These are phyloP conservation scores for Nyctibius bracteatus DNA, from an alignment of 2,113 vertebrate genomes.

Conservation along the genomic window DNA sequence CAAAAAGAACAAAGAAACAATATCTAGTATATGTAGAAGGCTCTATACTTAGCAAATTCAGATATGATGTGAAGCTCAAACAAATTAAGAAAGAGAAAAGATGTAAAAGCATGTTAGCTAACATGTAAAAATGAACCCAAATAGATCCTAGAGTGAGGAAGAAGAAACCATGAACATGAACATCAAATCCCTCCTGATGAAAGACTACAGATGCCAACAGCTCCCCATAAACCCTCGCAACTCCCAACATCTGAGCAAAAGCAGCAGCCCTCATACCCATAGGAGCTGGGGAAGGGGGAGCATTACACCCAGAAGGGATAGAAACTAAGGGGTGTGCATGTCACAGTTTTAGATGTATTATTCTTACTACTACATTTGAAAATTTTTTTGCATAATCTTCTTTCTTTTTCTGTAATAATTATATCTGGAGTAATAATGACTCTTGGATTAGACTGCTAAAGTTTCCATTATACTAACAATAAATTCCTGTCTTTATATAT, in stretches of 20 bases:
- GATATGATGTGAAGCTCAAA: not conserved
- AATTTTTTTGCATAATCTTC: not conserved
- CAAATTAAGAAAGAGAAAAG: not conserved
- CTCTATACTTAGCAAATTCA: not conserved
- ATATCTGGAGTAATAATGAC: not conserved
- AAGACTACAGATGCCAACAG: not conserved
- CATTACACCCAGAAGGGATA: not conserved
- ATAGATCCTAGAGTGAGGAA: not conserved
- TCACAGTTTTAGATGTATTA: not conserved
- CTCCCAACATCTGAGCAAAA: not conserved
- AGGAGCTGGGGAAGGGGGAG: not conserved
- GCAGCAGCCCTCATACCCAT: not conserved
- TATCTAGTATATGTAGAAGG: not conserved
- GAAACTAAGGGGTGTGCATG: not conserved
- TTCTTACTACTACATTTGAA: not conserved
- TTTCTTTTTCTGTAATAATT: not conserved
- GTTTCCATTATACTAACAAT: not conserved
- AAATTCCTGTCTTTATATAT: not conserved
- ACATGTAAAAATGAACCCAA: not conserved
- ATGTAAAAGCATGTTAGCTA: not conserved
- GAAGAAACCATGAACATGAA: not conserved
- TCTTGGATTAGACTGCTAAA: not conserved
- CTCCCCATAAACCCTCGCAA: not conserved
- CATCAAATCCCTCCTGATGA: not conserved
- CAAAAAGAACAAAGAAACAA: not conserved